Evolutionary conservation across 1,140 invertebrate species (phyloP).

Genomic region (Tenebrio molitor): DNA sequence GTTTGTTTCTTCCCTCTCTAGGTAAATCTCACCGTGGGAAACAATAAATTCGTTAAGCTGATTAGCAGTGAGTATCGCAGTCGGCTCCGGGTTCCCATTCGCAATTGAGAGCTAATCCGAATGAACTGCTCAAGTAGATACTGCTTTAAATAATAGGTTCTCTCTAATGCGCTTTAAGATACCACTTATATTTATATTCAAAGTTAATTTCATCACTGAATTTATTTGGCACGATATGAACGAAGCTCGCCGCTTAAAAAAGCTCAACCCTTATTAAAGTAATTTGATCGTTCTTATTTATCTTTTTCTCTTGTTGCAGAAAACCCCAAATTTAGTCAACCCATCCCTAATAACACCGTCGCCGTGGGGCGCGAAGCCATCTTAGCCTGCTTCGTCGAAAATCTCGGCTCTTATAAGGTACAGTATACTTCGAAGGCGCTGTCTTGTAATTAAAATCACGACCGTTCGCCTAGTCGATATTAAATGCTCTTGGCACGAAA

Average conservation of each 20-base stretch:
- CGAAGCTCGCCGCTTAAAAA: not conserved
- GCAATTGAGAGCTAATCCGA: slow-evolving; percentile 53
- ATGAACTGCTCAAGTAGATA: slow-evolving; percentile 54
- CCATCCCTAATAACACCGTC: slow-evolving; percentile 87
- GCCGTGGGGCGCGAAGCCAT: slow-evolving; percentile 87
- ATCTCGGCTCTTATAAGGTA: slow-evolving; percentile 88
- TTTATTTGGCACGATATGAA: slow-evolving; percentile 45
- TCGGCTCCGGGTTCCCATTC: slow-evolving; percentile 48
- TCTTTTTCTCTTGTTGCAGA: slow-evolving; percentile 69
- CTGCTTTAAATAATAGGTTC: slow-evolving; percentile 54
- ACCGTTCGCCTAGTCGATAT: not conserved
- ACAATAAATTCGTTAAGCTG: slow-evolving; percentile 55
- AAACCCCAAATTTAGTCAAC: slow-evolving; percentile 85
- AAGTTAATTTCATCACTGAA: slow-evolving; percentile 57
- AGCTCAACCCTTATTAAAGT: slow-evolving; percentile 13
- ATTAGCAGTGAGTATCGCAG: slow-evolving; percentile 50
- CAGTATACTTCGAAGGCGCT: slow-evolving; percentile 49
- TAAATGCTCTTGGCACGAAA: not conserved
- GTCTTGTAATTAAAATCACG: slow-evolving; percentile 15
- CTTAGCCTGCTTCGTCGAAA: slow-evolving; percentile 85
- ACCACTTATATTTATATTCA: slow-evolving; percentile 56
- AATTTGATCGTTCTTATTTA: slow-evolving; percentile 34
- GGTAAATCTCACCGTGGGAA: slow-evolving; percentile 51
- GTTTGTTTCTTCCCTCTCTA: slow-evolving; percentile 36
- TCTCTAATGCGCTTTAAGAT: slow-evolving; percentile 50